A percentile compares a stretch with the other conserved stretches of the same genome.
These are phyloP conservation scores for Drosophila falleni DNA, from an alignment of 2,888 invertebrate species.

Conservation along the genomic window DNA sequence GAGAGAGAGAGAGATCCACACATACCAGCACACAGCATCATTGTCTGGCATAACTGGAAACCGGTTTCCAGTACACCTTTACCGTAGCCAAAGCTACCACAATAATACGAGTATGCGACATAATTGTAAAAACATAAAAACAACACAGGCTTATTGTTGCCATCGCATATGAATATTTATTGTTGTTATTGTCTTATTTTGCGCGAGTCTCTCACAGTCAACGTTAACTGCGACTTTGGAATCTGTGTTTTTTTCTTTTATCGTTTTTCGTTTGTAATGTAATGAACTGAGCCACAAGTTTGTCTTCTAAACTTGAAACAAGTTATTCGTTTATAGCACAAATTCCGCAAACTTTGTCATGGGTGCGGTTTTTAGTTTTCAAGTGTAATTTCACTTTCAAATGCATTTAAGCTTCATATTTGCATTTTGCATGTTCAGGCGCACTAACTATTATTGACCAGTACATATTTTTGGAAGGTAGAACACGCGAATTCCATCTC, in stretches of 20 bases:
- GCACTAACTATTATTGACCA: conserved; percentile 9
- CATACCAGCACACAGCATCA: conserved; percentile 61
- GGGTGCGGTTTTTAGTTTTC: conserved; percentile 49
- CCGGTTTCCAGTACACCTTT: conserved; percentile 66
- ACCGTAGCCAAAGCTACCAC: conserved; percentile 36
- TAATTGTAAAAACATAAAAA: conserved; percentile 63
- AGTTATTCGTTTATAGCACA: conserved; percentile 56
- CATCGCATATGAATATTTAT: conserved; percentile 33
- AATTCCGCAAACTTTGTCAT: conserved; percentile 44
- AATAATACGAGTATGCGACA: conserved; percentile 58
- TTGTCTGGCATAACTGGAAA: conserved; percentile 61
- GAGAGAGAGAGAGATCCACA: conserved; percentile 9
- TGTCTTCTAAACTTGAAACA: conserved; percentile 67
- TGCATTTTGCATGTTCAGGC: conserved; percentile 41
- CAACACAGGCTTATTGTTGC: conserved; percentile 40
- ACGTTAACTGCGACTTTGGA: conserved; percentile 57
- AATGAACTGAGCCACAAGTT: conserved; percentile 38
- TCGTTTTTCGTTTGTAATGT: conserved; percentile 23
- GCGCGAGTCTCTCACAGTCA: conserved; percentile 55
- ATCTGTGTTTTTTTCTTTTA: conserved; percentile 34
- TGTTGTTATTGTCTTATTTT: conserved; percentile 48
- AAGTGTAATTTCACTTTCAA: conserved; percentile 63
- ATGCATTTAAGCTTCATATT: conserved; percentile 39
- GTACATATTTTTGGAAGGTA: conserved; percentile 16
- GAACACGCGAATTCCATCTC: conserved; percentile 27